Base-by-base conservation (phyloP, 2,797 vertebrate genomes). In the Nannoperca australis region DNA sequence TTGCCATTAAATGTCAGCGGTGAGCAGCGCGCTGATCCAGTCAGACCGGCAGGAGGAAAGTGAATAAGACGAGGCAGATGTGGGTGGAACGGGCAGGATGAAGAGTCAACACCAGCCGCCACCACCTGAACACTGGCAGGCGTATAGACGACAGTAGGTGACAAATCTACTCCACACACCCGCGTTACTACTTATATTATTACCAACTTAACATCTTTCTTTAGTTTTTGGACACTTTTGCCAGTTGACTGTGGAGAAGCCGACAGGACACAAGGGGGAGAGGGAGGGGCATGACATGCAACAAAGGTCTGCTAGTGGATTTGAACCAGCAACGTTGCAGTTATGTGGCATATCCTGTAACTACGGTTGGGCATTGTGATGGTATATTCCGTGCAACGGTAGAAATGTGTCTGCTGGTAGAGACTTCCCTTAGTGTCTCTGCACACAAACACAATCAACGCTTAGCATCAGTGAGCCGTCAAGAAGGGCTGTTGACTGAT, bases 1-100 rank as follows among this genome's bases (percentile, higher is more conserved):
- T 70, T 73, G 54, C 53, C 56, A 67, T 80, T 82, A 84, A 91
- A 90, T 78, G 85, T 82, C 87, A 88, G 15, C 77, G 50, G 58
- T 36, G 56, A 84, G 60, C 59, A 22, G 68, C 0, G 8, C 55
- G 17, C 27, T 32, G 67, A 84, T 65, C 73, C 42, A 60, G 58
- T 30, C 50, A 34, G 73, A 64, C 70, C 83, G 77, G 81, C 66
- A 2, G 76, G 70, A 55, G 51, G 36, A 42, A 73, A 75, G 62
- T 10, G 81, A 76, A 86, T 82, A 79, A 89, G 84, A 84, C 8
- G 22, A 73, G 54, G 32, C 53, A 67, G 63, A 81, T 58, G 70
- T 70, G 76, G 81, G 64, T 18, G 74, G 74, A 78, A 75, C 59
- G 36, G 69, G 62, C 75, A 78, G 61, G 61, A 69, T 64, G 75